These are phyloP conservation scores for Orcinus orca DNA, from an alignment of 2,113 vertebrate genomes.

Conservation along the genomic window DNA sequence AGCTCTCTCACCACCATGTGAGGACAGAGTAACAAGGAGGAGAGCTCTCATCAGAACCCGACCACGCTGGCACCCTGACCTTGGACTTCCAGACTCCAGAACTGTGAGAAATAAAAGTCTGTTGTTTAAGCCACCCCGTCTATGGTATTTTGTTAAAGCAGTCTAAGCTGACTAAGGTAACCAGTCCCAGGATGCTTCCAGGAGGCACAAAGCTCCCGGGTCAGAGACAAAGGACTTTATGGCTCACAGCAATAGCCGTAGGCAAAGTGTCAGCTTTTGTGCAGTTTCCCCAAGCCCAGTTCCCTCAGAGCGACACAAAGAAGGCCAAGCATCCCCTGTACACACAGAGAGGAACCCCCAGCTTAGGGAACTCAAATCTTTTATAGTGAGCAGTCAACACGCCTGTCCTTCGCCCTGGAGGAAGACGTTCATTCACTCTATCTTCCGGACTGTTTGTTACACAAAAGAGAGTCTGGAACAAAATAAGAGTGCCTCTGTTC, in stretches of 20 bases:
- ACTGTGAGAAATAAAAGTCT: background rate
- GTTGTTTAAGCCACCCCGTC: background rate
- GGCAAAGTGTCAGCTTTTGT: background rate
- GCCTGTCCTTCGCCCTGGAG: background rate
- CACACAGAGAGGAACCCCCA: background rate
- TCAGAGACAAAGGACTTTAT: background rate
- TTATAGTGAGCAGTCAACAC: background rate
- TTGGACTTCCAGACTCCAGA: background rate
- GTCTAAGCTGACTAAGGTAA: background rate
- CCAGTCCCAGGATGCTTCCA: background rate
- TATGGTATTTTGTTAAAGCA: background rate
- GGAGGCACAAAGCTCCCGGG: background rate
- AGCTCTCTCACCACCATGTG: background rate
- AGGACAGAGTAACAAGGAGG: too few species aligned
- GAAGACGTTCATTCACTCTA: background rate
- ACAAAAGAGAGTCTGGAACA: background rate
- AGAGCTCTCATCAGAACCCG: background rate
- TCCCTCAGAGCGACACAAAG: background rate
- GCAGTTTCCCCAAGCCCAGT: background rate
- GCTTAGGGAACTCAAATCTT: background rate
- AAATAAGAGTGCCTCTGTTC: background rate
- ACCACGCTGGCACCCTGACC: background rate
- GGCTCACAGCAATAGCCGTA: background rate
- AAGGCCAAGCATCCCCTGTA: background rate
- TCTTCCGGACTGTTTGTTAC: background rate